A percentile compares a stretch with the other conserved stretches of the same genome.
Evolutionary conservation across 2,113 vertebrate species (phyloP).

Genomic region (Mirza zaza): DNA sequence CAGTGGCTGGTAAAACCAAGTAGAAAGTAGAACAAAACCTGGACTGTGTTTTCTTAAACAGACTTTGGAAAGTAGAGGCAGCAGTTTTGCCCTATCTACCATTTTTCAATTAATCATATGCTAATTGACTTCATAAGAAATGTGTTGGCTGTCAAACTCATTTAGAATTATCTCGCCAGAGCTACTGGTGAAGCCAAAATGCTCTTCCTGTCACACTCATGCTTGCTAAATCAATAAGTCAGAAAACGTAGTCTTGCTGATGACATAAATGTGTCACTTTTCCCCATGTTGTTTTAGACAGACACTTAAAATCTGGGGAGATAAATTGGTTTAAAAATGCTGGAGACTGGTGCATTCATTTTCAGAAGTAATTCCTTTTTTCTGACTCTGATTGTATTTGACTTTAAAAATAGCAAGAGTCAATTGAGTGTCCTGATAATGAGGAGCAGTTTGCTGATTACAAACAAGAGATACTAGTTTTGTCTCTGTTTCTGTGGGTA

Average conservation of each 20-base stretch:
- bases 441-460: slow-evolving; percentile 55
- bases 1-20: slow-evolving; percentile 30
- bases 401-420: slow-evolving; percentile 62
- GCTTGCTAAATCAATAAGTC: slow-evolving; percentile 46
- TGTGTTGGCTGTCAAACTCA: slow-evolving; percentile 73
- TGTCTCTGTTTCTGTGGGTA: slow-evolving; percentile 12
- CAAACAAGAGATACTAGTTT: neutral
- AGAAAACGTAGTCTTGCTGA: neutral
- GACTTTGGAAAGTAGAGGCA: slow-evolving; percentile 35
- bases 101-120: slow-evolving; percentile 76
- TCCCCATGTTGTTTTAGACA: slow-evolving; percentile 51
- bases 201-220: neutral
- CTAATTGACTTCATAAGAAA: slow-evolving; percentile 77
- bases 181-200: neutral
- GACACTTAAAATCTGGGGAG: slow-evolving; percentile 15
- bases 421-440: neutral
- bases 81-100: neutral
- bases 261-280: slow-evolving; percentile 31
- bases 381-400: slow-evolving; percentile 58
- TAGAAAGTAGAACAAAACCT: slow-evolving; percentile 21
- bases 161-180: slow-evolving; percentile 58
- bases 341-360: neutral
- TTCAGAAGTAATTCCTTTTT: slow-evolving; percentile 50
- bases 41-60: slow-evolving; percentile 35
- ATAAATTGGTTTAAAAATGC: slow-evolving; percentile 38